phyloP scores from a whole-genome alignment of 2,888 invertebrate genomes.

The Eucera pruinosa region DNA sequence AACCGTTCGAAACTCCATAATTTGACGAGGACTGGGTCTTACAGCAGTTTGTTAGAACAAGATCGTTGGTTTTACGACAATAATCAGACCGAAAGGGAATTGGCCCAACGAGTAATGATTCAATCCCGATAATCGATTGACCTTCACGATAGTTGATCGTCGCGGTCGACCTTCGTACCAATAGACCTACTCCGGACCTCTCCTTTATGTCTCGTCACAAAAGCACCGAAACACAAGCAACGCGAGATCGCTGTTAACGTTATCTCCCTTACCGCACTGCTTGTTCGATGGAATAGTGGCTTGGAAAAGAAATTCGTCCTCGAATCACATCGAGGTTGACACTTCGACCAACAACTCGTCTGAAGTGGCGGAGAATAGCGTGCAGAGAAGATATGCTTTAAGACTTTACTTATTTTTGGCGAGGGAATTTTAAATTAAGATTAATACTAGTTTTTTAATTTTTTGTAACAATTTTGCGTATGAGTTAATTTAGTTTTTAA shows the following conservation, averaged over 20 bases:
- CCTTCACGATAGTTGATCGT: conserved; percentile 42
- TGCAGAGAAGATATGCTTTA: too few relatives aligned
- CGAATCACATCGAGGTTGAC: neutral
- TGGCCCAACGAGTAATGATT: conserved; percentile 41
- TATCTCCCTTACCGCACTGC: conserved; percentile 37
- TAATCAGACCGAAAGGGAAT: conserved; percentile 15
- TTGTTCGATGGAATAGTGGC: conserved; percentile 9
- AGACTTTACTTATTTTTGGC: neutral
- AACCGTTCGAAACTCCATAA: too few relatives aligned
- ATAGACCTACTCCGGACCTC: conserved; percentile 24
- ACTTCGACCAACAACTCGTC: conserved; percentile 1
- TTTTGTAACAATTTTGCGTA: too few relatives aligned
- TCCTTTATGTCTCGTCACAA: conserved; percentile 27
- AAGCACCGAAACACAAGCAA: conserved; percentile 34
- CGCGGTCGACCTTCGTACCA: conserved; percentile 35
- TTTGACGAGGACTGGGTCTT: too few relatives aligned
- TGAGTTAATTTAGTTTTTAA: too few relatives aligned
- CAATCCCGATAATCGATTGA: conserved; percentile 31
- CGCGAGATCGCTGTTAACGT: conserved; percentile 25
- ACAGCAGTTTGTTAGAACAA: neutral
- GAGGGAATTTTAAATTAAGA: neutral
- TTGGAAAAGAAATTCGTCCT: conserved; percentile 6
- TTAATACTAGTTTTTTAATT: too few relatives aligned
- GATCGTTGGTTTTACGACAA: neutral
- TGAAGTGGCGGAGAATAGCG: neutral